These are phyloP conservation scores for Saccostrea cuccullata DNA, from an alignment of 1,140 invertebrate species.

Conservation along the genomic window DNA sequence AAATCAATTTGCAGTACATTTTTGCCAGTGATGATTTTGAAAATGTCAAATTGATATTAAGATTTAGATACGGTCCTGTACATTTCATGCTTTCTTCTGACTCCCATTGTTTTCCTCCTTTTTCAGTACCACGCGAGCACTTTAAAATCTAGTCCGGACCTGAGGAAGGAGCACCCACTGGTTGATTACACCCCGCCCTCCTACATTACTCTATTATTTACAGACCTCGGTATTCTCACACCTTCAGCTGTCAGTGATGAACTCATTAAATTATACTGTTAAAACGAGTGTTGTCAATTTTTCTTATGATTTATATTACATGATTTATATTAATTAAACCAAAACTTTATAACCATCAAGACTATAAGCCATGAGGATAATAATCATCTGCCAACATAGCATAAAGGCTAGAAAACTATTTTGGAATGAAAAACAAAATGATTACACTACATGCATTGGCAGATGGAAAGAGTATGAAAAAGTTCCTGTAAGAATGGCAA, in stretches of 20 bases:
- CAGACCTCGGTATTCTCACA: conserved; percentile 96
- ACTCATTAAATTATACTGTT: conserved; percentile 94
- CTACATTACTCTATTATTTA: conserved; percentile 95
- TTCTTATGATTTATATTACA: not conserved
- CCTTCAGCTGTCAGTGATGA: conserved; percentile 98
- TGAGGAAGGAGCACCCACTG: conserved; percentile 88
- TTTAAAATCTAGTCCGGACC: conserved; percentile 79
- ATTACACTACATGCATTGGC: no score
- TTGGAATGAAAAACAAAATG: no score
- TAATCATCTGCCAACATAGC: no score
- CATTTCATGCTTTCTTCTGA: no score
- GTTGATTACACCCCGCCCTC: conserved; percentile 97
- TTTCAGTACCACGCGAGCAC: conserved; percentile 85
- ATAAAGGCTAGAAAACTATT: no score
- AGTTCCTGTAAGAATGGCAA: no score
- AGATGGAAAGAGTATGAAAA: no score
- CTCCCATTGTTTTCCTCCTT: conserved; percentile 48
- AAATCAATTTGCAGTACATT: no score
- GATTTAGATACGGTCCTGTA: no score
- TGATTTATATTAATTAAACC: not conserved
- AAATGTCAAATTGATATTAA: no score
- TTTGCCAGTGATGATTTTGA: no score
- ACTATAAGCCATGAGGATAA: not conserved
- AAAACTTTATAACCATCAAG: not conserved
- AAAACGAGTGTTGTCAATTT: not conserved